phyloP scores from a whole-genome alignment of 2,888 invertebrate genomes.

The Xylocampa areola region DNA sequence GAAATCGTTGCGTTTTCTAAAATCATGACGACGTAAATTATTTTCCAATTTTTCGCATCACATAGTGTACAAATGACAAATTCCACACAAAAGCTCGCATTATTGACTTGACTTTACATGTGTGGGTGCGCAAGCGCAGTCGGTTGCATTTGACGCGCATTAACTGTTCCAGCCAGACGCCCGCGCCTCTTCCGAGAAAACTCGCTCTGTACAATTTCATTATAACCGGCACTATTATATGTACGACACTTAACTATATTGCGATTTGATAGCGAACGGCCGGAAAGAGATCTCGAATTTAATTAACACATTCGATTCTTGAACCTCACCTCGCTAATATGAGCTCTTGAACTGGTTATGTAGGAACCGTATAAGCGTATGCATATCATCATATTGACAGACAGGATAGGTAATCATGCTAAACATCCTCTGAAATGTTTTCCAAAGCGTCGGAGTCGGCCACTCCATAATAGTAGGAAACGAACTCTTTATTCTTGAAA shows the following conservation, averaged over 20 bases:
- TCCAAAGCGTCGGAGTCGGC: slow-evolving; percentile 28
- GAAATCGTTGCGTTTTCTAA: too few species aligned
- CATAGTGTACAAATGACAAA: background rate
- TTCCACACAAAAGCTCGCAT: slow-evolving; percentile 18
- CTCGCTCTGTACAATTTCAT: slow-evolving; percentile 60
- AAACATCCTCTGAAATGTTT: slow-evolving; percentile 48
- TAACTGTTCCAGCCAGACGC: slow-evolving; percentile 64
- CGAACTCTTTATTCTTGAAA: slow-evolving; percentile 64
- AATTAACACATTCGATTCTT: slow-evolving; percentile 27
- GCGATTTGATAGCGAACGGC: slow-evolving; percentile 38
- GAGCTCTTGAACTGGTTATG: background rate
- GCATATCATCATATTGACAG: slow-evolving; percentile 11
- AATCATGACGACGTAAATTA: background rate
- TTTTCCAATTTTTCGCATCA: background rate
- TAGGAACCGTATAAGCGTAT: background rate
- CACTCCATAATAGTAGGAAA: slow-evolving; percentile 56
- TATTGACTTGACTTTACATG: slow-evolving; percentile 24
- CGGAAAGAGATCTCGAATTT: slow-evolving; percentile 39
- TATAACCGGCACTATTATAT: slow-evolving; percentile 51
- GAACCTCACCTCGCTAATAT: slow-evolving; percentile 13
- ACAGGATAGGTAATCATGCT: slow-evolving; percentile 31
- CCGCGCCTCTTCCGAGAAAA: slow-evolving; percentile 73
- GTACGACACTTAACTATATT: slow-evolving; percentile 40
- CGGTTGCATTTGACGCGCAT: slow-evolving; percentile 52
- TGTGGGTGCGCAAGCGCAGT: slow-evolving; percentile 46